Conservation (phyloP, 2,888 invertebrate species). For the Hypomecis atomaria region DNA sequence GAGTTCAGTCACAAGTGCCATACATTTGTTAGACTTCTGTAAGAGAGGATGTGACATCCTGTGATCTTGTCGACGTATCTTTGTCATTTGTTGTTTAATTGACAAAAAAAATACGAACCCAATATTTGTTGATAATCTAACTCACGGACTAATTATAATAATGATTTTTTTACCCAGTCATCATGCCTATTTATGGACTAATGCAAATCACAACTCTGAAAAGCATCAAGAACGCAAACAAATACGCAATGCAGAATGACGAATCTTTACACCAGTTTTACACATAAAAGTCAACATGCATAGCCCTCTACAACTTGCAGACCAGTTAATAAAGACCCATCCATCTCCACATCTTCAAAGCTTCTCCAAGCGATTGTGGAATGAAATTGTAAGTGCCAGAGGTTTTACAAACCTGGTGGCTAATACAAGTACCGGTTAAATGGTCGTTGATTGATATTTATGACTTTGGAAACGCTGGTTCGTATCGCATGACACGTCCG, state of each 20-base stretch:
- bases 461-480: conserved; percentile 64
- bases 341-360: neutral
- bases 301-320: neutral
- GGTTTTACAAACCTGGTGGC: conserved; percentile 47
- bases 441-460: conserved; percentile 74
- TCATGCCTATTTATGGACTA: no score
- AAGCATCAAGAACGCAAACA: conserved; percentile 8
- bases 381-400: conserved; percentile 7
- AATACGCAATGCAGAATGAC: conserved; percentile 7
- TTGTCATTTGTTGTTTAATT: no score
- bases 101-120: no score
- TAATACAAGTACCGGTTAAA: conserved; percentile 49
- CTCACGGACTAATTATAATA: no score
- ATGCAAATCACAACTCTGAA: conserved; percentile 1
- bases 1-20: no score
- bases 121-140: no score
- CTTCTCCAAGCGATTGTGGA: neutral
- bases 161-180: no score
- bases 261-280: conserved; percentile 40
- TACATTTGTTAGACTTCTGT: no score
- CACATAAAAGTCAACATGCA: conserved; percentile 52
- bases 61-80: no score
- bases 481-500: conserved; percentile 59
- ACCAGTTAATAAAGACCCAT: conserved; percentile 11
- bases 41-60: no score